These are phyloP conservation scores for Phoeniculus purpureus DNA, from an alignment of 2,797 vertebrate genomes.

Conservation along the genomic window DNA sequence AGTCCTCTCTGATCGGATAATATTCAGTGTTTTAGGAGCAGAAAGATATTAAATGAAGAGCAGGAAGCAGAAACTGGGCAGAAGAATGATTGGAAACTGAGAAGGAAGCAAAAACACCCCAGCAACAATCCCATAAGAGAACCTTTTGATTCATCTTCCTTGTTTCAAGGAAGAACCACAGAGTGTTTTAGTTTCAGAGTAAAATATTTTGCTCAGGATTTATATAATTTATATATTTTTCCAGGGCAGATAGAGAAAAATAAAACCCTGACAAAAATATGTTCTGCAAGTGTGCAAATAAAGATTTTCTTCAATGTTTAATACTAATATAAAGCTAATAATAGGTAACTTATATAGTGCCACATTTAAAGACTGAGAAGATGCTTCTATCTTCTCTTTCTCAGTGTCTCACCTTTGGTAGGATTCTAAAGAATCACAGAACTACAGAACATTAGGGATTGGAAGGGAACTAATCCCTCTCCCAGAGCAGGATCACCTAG, in stretches of 20 bases:
- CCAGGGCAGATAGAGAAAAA: neutral
- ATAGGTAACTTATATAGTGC: neutral
- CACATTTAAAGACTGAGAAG: neutral
- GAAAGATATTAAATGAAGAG: neutral
- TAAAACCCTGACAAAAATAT: neutral
- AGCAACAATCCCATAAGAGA: neutral
- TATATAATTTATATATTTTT: too few relatives aligned
- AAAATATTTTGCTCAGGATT: neutral
- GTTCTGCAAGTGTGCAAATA: neutral
- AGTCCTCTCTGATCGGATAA: neutral
- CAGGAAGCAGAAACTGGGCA: neutral
- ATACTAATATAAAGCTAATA: neutral
- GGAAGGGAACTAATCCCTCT: too few relatives aligned
- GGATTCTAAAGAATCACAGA: too few relatives aligned
- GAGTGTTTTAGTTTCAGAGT: neutral
- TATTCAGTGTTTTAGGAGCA: neutral
- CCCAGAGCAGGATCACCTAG: too few relatives aligned
- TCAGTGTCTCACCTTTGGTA: too few relatives aligned
- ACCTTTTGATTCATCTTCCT: neutral
- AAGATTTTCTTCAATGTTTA: neutral
- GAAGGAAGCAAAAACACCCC: neutral
- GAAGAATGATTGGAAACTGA: neutral
- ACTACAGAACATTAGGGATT: too few relatives aligned
- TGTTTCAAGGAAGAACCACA: neutral
- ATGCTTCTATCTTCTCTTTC: neutral